Percentiles rank a stretch among this genome's conserved stretches.
Evolutionary conservation across 2,113 vertebrate species (phyloP).

Genomic region (Taxidea taxus): DNA sequence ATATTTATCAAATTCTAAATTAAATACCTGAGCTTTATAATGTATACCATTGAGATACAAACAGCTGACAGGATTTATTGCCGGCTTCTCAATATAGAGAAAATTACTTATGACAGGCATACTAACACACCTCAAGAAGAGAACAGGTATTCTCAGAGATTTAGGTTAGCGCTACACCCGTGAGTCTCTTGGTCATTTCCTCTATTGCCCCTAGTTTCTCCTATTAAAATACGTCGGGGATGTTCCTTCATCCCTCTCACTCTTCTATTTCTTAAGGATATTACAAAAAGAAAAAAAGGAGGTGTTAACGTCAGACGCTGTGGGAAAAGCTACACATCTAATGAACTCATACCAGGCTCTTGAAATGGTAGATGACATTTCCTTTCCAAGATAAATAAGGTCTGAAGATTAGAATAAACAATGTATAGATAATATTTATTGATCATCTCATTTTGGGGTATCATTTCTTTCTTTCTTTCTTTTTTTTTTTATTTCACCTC

Average conservation of each 20-base stretch:
- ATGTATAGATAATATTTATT: background rate
- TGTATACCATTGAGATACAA: background rate
- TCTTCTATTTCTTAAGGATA: background rate
- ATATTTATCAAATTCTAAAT: constrained; percentile 1
- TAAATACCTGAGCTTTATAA: background rate
- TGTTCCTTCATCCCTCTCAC: background rate
- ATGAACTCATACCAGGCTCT: background rate
- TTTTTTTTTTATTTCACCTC: background rate
- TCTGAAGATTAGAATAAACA: background rate
- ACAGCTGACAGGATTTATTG: background rate
- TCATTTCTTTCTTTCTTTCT: background rate
- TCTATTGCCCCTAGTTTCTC: background rate
- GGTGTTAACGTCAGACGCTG: background rate
- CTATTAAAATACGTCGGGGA: background rate
- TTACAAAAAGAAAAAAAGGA: background rate
- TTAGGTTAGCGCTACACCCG: background rate
- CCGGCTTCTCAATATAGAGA: background rate
- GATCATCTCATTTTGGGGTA: background rate
- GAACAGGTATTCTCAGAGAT: background rate
- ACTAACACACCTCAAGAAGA: background rate
- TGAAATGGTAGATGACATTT: background rate
- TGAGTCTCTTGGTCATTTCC: background rate
- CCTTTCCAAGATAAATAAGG: background rate
- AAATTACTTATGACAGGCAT: background rate
- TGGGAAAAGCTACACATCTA: background rate